phyloP scores from a whole-genome alignment of 2,888 invertebrate species.

The Calameuta pallipes region DNA sequence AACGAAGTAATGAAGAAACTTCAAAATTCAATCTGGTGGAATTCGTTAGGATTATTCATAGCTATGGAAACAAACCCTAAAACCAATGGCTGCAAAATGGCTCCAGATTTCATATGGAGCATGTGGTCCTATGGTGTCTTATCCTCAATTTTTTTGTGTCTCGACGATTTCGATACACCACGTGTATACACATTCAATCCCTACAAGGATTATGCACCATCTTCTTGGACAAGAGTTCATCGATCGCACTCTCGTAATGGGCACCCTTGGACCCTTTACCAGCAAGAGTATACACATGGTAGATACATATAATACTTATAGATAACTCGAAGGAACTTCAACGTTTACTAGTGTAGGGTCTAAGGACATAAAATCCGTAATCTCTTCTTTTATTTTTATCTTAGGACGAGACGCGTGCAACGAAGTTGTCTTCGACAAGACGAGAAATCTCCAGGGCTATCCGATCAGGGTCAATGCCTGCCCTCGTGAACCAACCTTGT shows the following conservation, averaged over 20 bases:
- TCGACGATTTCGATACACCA: neutral
- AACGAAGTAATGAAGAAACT: neutral
- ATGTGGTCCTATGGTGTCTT: neutral
- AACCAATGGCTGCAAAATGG: neutral
- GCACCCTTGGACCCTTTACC: conserved; percentile 3
- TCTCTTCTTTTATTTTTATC: neutral
- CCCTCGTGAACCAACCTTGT: neutral
- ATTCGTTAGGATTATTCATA: neutral
- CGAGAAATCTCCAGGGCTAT: conserved; percentile 4
- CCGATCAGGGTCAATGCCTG: conserved; percentile 5
- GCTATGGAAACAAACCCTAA: neutral
- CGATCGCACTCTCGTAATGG: neutral
- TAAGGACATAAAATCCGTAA: neutral
- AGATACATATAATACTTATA: neutral
- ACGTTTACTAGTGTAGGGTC: neutral
- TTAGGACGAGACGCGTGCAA: neutral
- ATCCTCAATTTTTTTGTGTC: neutral
- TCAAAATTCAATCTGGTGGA: neutral
- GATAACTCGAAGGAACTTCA: neutral
- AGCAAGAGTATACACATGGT: neutral
- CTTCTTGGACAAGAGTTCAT: neutral
- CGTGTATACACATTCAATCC: conserved; percentile 1
- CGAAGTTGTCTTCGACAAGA: conserved; percentile 4
- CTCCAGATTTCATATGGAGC: neutral
- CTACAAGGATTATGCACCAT: neutral